Evolutionary conservation across 2,888 invertebrate species (phyloP), one percentile per base, ranked within the genome.

Genomic region (Phaonia tiefii): DNA sequence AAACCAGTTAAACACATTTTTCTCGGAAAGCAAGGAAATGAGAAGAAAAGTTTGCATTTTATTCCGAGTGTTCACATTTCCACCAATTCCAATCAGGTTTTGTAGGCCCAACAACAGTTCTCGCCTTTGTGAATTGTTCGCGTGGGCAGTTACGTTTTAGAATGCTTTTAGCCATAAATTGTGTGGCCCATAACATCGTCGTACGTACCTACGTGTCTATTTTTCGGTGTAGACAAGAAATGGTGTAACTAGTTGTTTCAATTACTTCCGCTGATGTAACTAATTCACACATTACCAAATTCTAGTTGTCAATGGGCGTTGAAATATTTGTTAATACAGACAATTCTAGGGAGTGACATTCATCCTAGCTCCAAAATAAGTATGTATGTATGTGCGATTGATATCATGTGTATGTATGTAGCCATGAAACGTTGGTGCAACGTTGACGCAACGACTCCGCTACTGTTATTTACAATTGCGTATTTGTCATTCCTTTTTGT

Each of bases 71-170:
- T 63, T 63, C 42, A 63, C 42, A 25, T 11, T 42, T 63, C 20
- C 42, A 63, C 42, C 63, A 39, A 63, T 63, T 63, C 63, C 42
- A 63, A 63, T 39, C 63, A 63, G 63, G 63, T 63, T 63, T 63
- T 63, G 31, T 63, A 63, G 63, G 63, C 63, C 42, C 42, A 42
- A 63, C 20, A 42, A 42, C n/a, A 5, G 17, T 46, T 46, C 46
- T 46, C 46, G 46, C 46, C 46, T 15, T 46, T 17, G 8, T 8
- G 54, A 42, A 63, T 39, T 31, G 8, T 31, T 31, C 17, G 63
- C 42, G 63, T 63, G 63, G 63, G 63, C 39, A 63, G 63, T 31
- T 20, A 63, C 63, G 39, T 63, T 63, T 39, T 39, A 42, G 31
- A 63, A 63, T 63, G 37, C 15, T 31, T 3, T 11, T 11, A 22